phyloP scores from a whole-genome alignment of 2,113 vertebrate species.

The Anguilla rostrata region DNA sequence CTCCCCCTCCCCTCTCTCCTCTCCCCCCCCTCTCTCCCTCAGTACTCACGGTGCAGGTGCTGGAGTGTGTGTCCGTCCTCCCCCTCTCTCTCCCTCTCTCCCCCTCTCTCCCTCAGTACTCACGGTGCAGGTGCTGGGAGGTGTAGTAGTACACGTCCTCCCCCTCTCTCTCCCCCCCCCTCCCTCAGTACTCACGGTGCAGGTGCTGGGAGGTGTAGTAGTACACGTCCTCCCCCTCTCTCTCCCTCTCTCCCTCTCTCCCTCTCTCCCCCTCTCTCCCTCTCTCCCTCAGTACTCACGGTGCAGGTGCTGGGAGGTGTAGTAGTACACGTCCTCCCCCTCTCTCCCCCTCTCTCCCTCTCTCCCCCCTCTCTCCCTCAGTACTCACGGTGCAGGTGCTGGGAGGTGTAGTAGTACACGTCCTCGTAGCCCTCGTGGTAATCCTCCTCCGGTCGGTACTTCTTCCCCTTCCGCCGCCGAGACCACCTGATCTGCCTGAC shows the following conservation, averaged over 20 bases:
- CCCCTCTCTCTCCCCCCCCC: too few relatives aligned
- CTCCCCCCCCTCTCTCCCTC: too few relatives aligned
- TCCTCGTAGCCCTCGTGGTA: slow-evolving; percentile 98
- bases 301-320: slow-evolving; percentile 86
- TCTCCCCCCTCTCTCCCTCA: slow-evolving; percentile 3
- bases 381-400: slow-evolving; percentile 87
- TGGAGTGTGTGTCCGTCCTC: too few relatives aligned
- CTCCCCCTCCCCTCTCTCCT: too few relatives aligned
- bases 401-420: slow-evolving; percentile 95
- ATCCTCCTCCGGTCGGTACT: slow-evolving; percentile 96
- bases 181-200: too few relatives aligned
- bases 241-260: too few relatives aligned
- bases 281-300: slow-evolving; percentile 72
- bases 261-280: background rate
- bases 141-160: too few relatives aligned
- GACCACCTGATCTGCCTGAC: slow-evolving; percentile 89
- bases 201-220: too few relatives aligned
- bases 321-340: slow-evolving; percentile 91
- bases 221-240: too few relatives aligned
- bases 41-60: too few relatives aligned
- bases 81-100: slow-evolving; percentile 22
- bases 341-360: background rate
- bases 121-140: too few relatives aligned
- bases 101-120: too few relatives aligned
- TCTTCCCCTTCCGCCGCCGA: slow-evolving; percentile 91